Conservation (phyloP, 2,113 vertebrate genomes). For the Capreolus pygargus region DNA sequence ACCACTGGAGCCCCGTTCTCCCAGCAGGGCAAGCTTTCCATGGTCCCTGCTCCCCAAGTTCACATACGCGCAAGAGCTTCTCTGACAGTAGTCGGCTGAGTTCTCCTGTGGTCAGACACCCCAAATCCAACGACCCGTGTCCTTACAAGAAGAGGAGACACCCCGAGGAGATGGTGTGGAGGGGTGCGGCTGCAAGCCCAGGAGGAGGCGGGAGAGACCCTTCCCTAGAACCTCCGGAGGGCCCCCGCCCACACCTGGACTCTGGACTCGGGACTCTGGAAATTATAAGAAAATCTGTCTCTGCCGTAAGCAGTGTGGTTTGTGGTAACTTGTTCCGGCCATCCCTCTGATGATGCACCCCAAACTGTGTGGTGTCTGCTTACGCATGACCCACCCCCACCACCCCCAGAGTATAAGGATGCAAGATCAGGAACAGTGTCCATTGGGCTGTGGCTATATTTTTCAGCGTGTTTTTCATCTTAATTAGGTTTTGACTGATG, state of each 20-base stretch:
- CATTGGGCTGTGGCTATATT: neutral
- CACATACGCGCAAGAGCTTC: neutral
- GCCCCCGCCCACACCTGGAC: neutral
- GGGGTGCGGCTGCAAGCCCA: accelerated
- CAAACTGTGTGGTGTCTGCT: neutral
- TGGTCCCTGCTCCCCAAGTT: neutral
- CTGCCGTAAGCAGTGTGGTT: neutral
- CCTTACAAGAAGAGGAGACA: neutral
- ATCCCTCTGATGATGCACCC: neutral
- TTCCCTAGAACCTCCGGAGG: neutral
- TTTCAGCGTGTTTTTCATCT: neutral
- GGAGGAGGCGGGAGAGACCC: neutral
- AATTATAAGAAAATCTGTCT: neutral
- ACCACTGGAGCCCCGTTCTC: neutral
- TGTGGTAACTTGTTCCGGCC: neutral
- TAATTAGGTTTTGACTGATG: neutral
- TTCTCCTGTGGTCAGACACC: neutral
- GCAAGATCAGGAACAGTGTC: neutral
- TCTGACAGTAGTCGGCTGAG: accelerated
- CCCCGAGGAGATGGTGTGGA: neutral
- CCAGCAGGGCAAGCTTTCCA: accelerated
- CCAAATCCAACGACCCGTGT: neutral
- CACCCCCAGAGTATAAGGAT: neutral
- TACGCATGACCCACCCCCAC: accelerated
- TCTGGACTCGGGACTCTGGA: neutral